phyloP scores from a whole-genome alignment of 2,797 vertebrate species.

The Rhinatrema bivittatum region DNA sequence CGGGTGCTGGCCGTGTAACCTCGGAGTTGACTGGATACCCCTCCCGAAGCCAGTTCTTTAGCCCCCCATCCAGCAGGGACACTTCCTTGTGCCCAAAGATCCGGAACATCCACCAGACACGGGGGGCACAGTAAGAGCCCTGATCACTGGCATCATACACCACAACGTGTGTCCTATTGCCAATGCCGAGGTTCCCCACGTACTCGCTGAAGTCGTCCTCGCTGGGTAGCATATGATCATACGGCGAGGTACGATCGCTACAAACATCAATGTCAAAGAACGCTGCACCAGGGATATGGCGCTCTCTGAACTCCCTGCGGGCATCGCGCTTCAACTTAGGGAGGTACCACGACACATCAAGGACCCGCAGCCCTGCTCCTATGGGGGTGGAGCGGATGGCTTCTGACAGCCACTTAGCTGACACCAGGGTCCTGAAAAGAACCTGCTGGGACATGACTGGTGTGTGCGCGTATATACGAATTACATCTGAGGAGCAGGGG shows the following conservation, averaged over 20 bases:
- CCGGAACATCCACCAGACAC: conserved; percentile 97
- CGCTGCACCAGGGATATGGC: conserved; percentile 76
- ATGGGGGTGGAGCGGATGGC: conserved; percentile 53
- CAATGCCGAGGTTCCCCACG: conserved; percentile 71
- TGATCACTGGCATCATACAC: conserved; percentile 84
- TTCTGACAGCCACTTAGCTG: conserved; percentile 76
- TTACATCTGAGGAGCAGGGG: no score
- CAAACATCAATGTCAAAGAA: conserved; percentile 88
- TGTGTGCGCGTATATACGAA: no score
- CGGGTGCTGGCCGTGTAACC: conserved; percentile 29
- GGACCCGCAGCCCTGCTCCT: conserved; percentile 63
- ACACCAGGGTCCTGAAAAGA: conserved; percentile 71
- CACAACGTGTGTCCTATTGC: conserved; percentile 76
- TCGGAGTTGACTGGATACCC: conserved; percentile 57
- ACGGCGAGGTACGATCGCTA: conserved; percentile 60
- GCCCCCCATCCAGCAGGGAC: conserved; percentile 82
- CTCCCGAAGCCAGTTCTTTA: conserved; percentile 74
- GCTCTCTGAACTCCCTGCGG: conserved; percentile 63
- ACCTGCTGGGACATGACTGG: conserved; percentile 48
- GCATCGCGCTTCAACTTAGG: conserved; percentile 68
- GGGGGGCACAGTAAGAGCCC: conserved; percentile 79
- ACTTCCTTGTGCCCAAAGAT: conserved; percentile 77
- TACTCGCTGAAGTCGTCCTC: conserved; percentile 66
- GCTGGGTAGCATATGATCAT: conserved; percentile 81
- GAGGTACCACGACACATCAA: conserved; percentile 84